Percentiles rank a stretch among this genome's conserved stretches.
These are phyloP conservation scores for Danaus plexippus DNA, from an alignment of 1,140 invertebrate species.

Conservation along the genomic window DNA sequence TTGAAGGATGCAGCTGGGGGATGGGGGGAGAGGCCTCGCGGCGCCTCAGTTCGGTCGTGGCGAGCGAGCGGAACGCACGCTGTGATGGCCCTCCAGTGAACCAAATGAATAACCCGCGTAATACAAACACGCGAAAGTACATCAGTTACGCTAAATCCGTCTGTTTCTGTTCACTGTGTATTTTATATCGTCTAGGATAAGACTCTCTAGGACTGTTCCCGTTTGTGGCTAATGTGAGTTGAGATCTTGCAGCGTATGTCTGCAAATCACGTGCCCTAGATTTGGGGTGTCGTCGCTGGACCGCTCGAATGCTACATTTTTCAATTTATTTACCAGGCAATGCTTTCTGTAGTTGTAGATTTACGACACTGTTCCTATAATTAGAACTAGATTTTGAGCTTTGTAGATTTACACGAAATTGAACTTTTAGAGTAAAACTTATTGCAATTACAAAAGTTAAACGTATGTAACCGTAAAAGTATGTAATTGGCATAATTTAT, in stretches of 20 bases:
- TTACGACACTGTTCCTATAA: background rate
- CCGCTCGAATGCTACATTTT: conserved; percentile 50
- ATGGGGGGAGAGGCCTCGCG: conserved; percentile 28
- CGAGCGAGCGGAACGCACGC: conserved; percentile 39
- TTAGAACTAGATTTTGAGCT: conserved; percentile 26
- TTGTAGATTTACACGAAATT: background rate
- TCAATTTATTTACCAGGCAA: conserved; percentile 46
- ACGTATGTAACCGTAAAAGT: too few species aligned
- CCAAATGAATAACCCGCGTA: conserved; percentile 58
- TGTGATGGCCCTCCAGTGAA: conserved; percentile 31
- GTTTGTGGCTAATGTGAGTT: conserved; percentile 65
- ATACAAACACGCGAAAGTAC: conserved; percentile 37
- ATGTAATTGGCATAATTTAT: too few species aligned
- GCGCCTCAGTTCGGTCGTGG: conserved; percentile 52
- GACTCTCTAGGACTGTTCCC: conserved; percentile 51
- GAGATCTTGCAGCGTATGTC: conserved; percentile 45
- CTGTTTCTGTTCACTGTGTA: conserved; percentile 53
- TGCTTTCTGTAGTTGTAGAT: conserved; percentile 28
- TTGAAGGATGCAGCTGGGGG: conserved; percentile 61
- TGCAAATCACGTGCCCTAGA: conserved; percentile 61
- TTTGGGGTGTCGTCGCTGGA: conserved; percentile 55
- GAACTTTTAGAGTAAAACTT: too few species aligned
- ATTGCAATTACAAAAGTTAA: too few species aligned
- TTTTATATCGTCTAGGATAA: conserved; percentile 33
- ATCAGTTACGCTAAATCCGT: conserved; percentile 28